Evolutionary conservation across 2,888 invertebrate genomes (phyloP).

Genomic region (Azorinus chamasolen): DNA sequence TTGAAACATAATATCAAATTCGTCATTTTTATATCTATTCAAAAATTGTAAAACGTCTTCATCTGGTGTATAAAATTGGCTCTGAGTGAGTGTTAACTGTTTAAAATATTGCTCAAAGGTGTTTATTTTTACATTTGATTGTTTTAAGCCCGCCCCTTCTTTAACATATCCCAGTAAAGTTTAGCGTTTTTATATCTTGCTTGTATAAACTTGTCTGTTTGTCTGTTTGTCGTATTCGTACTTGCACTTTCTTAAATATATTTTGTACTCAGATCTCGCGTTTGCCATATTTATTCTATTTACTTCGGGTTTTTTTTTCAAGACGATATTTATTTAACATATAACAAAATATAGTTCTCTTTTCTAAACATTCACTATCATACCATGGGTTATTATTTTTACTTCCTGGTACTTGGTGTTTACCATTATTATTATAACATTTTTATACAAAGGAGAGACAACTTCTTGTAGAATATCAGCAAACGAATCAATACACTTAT

Average conservation of each 20-base stretch:
- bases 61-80: slow-evolving; percentile 23
- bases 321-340: no score
- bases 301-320: neutral
- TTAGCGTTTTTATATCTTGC: slow-evolving; percentile 23
- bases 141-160: neutral
- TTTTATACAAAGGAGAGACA: no score
- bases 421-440: no score
- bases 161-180: slow-evolving; percentile 34
- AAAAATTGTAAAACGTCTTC: slow-evolving; percentile 20
- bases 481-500: no score
- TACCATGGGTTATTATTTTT: no score
- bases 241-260: slow-evolving; percentile 7
- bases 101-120: slow-evolving; percentile 27
- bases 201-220: slow-evolving; percentile 19
- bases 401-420: no score
- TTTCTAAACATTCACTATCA: no score
- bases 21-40: slow-evolving; percentile 11
- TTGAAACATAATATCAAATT: slow-evolving; percentile 29
- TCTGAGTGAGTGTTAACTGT: neutral
- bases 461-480: no score
- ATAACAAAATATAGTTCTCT: no score
- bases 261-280: slow-evolving; percentile 7
- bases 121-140: no score
- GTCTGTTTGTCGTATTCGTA: neutral
- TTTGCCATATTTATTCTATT: slow-evolving; percentile 13